These are phyloP conservation scores for Grallaria varia DNA, from an alignment of 2,113 vertebrate species.

Conservation along the genomic window DNA sequence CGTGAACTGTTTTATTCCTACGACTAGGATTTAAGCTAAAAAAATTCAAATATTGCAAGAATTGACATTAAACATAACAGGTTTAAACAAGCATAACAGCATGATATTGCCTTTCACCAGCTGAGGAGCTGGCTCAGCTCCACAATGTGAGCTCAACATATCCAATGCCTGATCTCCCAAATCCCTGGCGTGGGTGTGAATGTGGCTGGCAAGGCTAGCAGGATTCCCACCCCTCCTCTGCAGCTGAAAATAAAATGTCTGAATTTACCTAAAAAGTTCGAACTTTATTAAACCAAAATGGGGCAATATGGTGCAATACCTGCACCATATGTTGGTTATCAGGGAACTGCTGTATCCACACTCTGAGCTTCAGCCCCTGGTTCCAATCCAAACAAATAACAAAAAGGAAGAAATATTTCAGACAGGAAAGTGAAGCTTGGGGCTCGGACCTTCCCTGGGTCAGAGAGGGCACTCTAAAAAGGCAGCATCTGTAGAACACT, in stretches of 20 bases:
- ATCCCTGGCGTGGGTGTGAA: not conserved
- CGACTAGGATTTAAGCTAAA: not conserved
- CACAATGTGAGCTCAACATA: not conserved
- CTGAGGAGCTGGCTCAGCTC: not conserved
- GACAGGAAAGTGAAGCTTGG: not conserved
- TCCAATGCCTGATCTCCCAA: not conserved
- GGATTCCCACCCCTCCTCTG: not conserved
- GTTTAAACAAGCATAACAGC: not conserved
- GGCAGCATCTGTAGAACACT: accelerated
- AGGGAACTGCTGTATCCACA: accelerated
- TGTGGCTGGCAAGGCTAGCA: not conserved
- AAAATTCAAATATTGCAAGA: not conserved
- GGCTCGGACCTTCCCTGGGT: not conserved
- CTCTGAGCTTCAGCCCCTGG: accelerated
- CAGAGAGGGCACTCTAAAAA: not conserved
- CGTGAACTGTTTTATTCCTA: not conserved
- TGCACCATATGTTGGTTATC: accelerated
- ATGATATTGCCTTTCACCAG: not conserved
- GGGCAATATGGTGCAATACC: accelerated
- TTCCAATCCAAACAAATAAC: not conserved
- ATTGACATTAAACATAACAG: not conserved
- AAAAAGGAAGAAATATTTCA: not conserved
- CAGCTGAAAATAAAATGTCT: accelerated
- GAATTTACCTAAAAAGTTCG: not conserved
- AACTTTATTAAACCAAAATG: not conserved